A percentile compares a stretch with the other conserved stretches of the same genome.
phyloP scores from a whole-genome alignment of 2,797 vertebrate genomes.

The Ctenopoma multispine region DNA sequence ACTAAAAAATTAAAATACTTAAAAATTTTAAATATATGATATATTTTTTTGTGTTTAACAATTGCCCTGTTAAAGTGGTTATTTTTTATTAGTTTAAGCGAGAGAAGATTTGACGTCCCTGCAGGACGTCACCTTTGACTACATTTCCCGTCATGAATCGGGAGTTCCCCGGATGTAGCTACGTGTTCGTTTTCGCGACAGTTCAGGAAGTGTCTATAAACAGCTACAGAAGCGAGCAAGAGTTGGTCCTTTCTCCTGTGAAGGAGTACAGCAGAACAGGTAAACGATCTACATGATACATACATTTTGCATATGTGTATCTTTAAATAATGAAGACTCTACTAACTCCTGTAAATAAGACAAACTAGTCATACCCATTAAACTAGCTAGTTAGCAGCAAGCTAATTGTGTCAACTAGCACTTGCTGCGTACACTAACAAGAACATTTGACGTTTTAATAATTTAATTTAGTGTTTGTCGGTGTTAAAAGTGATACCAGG shows the following conservation, averaged over 20 bases:
- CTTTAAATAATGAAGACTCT: rapidly evolving
- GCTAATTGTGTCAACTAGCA: constrained; percentile 57
- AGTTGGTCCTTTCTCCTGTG: constrained; percentile 36
- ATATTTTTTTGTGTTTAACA: no score
- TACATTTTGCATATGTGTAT: rapidly evolving
- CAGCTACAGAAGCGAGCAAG: constrained; percentile 32
- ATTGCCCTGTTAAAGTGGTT: no score
- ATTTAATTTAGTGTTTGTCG: background rate
- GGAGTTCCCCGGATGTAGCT: constrained; percentile 56
- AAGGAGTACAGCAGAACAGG: constrained; percentile 49
- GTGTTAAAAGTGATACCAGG: background rate
- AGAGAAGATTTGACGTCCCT: background rate
- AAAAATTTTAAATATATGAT: no score
- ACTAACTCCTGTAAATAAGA: background rate
- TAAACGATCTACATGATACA: constrained; percentile 14
- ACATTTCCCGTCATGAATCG: constrained; percentile 62
- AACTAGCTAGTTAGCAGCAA: constrained; percentile 44
- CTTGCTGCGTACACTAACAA: constrained; percentile 17
- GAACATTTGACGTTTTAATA: background rate
- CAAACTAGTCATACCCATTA: background rate
- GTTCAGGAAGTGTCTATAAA: constrained; percentile 63
- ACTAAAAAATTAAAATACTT: no score
- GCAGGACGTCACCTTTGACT: constrained; percentile 21
- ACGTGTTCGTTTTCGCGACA: constrained; percentile 75
- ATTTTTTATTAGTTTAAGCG: no score